Base-by-base conservation (phyloP, 2,113 vertebrate genomes). In the Phalacrocorax aristotelis region DNA sequence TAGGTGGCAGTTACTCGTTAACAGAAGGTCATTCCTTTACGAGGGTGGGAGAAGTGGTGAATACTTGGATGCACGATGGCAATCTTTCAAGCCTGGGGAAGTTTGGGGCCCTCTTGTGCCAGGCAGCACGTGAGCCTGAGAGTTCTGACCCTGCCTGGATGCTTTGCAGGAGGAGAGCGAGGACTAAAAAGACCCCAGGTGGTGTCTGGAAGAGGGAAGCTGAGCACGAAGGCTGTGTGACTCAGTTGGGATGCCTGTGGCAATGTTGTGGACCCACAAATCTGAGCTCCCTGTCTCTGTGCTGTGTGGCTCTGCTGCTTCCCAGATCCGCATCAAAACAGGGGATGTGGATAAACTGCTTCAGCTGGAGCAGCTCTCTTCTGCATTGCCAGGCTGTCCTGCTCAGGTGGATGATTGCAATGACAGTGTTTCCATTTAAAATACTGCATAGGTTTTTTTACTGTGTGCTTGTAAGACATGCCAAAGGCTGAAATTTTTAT, bases 1-100 rank as follows among this genome's bases (percentile, higher is more conserved):
- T 65, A 71, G 80, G 87, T 46, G 93, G 49, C 23, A 55, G 95
- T 93, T 95, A 89, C 34, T 72, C 74, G 95, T 96, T 92, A 95
- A 95, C 95, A 34, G 69, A 5, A 36, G 27, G 80, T 36, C 25
- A 13, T 30, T 78, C 5, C 48, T 71, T 36, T 27, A 5, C 19
- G 64, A 40, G 54, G 13, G 17, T 89, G 76, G 64, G 62, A 66
- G 32, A 58, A 30, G 30, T 15, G 48, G 29, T n/a, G 76, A 75
- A 27, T 27, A 5, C 42, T 18, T n/a, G 69, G 60, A 2, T 68
- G 8, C 15, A 9, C 1, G 11, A 38, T 15, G 20, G 68, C 48
- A 55, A 1, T 7, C 29, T 71, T 85, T 17, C 32, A 55, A 4
- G 38, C 1, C 2, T 71, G 49, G 4, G 5, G 14, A 48, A 52